Conservation (phyloP, 2,113 vertebrate species). For the Spheniscus mendiculus region DNA sequence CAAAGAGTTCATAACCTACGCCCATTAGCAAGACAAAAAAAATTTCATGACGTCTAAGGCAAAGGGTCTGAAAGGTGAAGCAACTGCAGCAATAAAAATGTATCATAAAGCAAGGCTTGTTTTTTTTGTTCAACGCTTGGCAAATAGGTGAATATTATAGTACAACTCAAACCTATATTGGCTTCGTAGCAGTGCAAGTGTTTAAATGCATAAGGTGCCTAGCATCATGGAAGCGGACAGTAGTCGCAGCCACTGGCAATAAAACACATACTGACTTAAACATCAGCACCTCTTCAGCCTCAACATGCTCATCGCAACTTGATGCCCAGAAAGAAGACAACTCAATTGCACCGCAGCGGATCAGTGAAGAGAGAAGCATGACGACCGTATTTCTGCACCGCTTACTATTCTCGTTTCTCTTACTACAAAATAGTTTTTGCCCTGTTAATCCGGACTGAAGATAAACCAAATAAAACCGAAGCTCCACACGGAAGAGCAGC, state of each 20-base stretch:
- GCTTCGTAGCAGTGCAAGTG: background rate
- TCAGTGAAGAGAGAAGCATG: background rate
- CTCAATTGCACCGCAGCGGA: background rate
- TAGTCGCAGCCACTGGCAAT: background rate
- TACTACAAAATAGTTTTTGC: background rate
- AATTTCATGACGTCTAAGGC: background rate
- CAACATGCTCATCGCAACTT: background rate
- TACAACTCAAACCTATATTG: background rate
- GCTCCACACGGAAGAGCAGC: too few species aligned
- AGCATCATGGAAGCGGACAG: background rate
- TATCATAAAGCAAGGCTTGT: background rate
- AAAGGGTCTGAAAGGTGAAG: background rate
- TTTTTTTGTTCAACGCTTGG: background rate
- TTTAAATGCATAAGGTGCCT: background rate
- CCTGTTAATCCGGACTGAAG: background rate
- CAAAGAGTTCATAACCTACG: background rate
- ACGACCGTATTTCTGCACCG: rapidly evolving
- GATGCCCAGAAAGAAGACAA: background rate
- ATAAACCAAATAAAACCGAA: background rate
- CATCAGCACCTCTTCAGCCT: background rate
- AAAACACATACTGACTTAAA: background rate
- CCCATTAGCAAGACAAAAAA: background rate
- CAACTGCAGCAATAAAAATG: background rate
- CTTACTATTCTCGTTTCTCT: background rate
- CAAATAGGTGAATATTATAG: background rate